Conservation (phyloP, 2,797 vertebrate genomes). For the Spheniscus humboldti region DNA sequence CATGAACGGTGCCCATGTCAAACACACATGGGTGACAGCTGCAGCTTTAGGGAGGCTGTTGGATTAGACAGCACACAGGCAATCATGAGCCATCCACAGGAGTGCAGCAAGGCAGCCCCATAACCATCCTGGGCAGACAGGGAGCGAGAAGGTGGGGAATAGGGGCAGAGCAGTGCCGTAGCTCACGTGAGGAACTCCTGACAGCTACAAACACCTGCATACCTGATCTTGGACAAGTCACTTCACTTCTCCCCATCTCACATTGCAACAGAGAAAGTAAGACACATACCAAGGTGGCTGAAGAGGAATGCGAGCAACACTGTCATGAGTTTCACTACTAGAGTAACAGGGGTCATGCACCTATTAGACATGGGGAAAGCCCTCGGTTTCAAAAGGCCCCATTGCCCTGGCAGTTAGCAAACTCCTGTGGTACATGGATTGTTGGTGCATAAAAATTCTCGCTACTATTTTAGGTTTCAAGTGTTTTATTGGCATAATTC, state of each 20-base stretch:
- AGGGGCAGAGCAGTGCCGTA: neutral
- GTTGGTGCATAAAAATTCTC: neutral
- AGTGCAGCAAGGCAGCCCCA: neutral
- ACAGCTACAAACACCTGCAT: neutral
- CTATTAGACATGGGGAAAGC: neutral
- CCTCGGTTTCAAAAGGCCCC: neutral
- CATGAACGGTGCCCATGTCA: rapidly evolving
- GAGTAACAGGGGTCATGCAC: neutral
- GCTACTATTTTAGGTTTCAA: neutral
- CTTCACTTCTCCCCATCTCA: neutral
- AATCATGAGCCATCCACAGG: rapidly evolving
- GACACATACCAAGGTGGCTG: neutral
- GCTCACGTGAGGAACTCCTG: neutral
- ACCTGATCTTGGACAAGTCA: neutral
- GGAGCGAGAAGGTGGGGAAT: neutral
- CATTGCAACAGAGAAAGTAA: neutral
- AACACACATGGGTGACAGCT: rapidly evolving
- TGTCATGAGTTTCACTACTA: rapidly evolving
- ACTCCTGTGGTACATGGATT: neutral
- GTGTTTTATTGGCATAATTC: neutral
- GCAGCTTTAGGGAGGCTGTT: neutral
- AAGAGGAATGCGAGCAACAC: neutral
- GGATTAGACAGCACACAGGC: neutral
- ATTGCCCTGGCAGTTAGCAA: neutral
- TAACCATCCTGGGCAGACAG: neutral